Conservation (phyloP, 30 jellyfish, hydroid and myxozoan species). For the Aurelia aurita region DNA sequence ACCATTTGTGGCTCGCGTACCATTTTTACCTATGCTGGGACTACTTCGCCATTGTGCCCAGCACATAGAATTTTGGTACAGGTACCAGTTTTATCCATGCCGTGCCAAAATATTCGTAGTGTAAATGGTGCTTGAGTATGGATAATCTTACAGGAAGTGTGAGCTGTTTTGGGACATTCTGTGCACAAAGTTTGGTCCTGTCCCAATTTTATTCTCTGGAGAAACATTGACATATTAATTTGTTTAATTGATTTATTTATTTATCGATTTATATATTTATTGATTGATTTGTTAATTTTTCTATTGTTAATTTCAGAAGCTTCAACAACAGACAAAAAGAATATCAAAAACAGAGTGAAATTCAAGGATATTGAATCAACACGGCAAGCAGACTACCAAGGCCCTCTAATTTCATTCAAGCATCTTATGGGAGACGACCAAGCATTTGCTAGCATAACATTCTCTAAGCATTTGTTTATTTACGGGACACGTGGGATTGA, state of each 20-base stretch:
- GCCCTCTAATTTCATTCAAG: constrained; percentile 37
- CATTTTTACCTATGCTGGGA: too few relatives aligned
- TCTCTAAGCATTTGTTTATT: constrained; percentile 55
- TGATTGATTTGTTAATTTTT: neutral
- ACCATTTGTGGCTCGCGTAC: too few relatives aligned
- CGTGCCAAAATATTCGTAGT: too few relatives aligned
- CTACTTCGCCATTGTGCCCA: too few relatives aligned
- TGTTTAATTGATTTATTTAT: neutral
- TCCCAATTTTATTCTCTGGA: too few relatives aligned
- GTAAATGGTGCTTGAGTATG: too few relatives aligned
- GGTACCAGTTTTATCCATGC: too few relatives aligned
- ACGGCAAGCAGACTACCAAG: constrained; percentile 13
- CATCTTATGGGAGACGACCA: constrained; percentile 37
- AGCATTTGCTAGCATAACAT: neutral
- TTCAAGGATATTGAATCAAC: constrained; percentile 49
- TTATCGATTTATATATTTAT: too few relatives aligned
- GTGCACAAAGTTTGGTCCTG: too few relatives aligned
- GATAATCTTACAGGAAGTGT: too few relatives aligned
- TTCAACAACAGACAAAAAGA: constrained; percentile 12
- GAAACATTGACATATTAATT: neutral
- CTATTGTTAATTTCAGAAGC: constrained; percentile 15
- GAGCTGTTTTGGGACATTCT: too few relatives aligned
- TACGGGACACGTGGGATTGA: constrained; percentile 37
- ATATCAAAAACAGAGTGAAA: constrained; percentile 42
- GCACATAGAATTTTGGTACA: too few relatives aligned